Percentiles rank a stretch among this genome's conserved stretches.
Conservation (phyloP, 2,888 invertebrate species). For the Drosophila robusta region DNA sequence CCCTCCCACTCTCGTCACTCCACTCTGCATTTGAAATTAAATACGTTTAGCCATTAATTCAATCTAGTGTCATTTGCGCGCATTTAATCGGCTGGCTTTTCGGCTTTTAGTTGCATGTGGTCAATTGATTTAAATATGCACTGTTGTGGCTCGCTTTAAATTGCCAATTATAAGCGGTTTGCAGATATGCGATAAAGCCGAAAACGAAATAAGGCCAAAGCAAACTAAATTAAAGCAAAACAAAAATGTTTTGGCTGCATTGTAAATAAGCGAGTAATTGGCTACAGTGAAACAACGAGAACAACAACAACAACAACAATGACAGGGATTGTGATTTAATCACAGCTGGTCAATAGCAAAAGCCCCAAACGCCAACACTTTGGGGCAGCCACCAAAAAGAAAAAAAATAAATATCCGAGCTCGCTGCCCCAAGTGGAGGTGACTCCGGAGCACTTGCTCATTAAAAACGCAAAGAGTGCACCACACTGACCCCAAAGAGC, state of each 20-base stretch:
- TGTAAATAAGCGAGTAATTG: conserved; percentile 77
- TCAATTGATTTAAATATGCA: conserved; percentile 72
- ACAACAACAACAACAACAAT: conserved; percentile 15
- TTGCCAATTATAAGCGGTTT: conserved; percentile 71
- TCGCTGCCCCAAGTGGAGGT: conserved; percentile 12
- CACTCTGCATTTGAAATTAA: background rate
- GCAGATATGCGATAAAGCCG: conserved; percentile 64
- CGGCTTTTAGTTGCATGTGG: conserved; percentile 30
- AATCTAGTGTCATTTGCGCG: conserved; percentile 25
- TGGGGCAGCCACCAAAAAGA: conserved; percentile 11
- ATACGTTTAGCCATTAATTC: conserved; percentile 2
- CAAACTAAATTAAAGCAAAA: conserved; percentile 56
- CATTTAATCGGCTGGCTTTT: conserved; percentile 36
- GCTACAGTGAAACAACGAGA: conserved; percentile 46
- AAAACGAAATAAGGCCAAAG: conserved; percentile 21
- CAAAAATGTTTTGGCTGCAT: conserved; percentile 48
- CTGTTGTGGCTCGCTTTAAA: conserved; percentile 63
- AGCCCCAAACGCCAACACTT: conserved; percentile 75
- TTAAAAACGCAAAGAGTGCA: conserved; percentile 69
- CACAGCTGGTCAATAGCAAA: conserved; percentile 59
- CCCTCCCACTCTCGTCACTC: background rate
- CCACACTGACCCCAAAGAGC: conserved; percentile 76
- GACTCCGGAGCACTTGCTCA: conserved; percentile 66
- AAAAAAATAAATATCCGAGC: conserved; percentile 1
- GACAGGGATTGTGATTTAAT: conserved; percentile 66